Base-by-base conservation (phyloP, 30 jellyfish, hydroid and myxozoan genomes). In the Cassiopea xamachana region DNA sequence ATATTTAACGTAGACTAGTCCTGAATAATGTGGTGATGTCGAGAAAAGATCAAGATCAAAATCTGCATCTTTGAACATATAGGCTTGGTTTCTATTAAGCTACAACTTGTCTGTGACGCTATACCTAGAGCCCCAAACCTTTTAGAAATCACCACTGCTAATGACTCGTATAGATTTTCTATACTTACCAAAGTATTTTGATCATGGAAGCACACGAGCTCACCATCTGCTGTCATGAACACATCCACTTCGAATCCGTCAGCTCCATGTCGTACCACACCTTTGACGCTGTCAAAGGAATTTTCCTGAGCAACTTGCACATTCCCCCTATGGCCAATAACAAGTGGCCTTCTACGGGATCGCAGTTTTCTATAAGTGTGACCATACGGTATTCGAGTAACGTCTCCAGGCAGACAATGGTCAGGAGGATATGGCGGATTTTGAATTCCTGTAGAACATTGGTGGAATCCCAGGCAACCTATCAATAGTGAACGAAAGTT, bases 241-340 rank as follows among this genome's bases (percentile, higher is more conserved):
- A 82, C 92, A 60, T 94, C 98, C 19, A 85, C 82, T 59, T 94
- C 98, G 68, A 83, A 90, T 5, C 98, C 98, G 80, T 94, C 98
- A 58, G 96, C 98, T 17, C 92, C 90, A 18, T 64, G 13, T 45
- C 74, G 83, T 3, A 3, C 51, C 51, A 79, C 86, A 48, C 94
- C 86, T n/a, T 1, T 58, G 46, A 94, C 16, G 46, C 96, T 97
- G n/a, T 69, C 97, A 55, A 84, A 13, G 1, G 97, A 89, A 62
- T 90, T 94, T 77, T 94, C 98, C 67, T 89, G 97, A 62, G 58
- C 84, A 19, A 2, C 46, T 70, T 10, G 48, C 4, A 97, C 97
- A 43, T 85, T 75, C 1, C 98, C 98, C n/a, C 98, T 88, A 79
- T 94, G 98, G 55, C 97, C 98, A 17, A 94, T 82, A n/a, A 84